Evolutionary conservation across 2,888 invertebrate genomes (phyloP), one percentile per base, ranked within the genome.

Genomic region (Leptothorax acervorum): DNA sequence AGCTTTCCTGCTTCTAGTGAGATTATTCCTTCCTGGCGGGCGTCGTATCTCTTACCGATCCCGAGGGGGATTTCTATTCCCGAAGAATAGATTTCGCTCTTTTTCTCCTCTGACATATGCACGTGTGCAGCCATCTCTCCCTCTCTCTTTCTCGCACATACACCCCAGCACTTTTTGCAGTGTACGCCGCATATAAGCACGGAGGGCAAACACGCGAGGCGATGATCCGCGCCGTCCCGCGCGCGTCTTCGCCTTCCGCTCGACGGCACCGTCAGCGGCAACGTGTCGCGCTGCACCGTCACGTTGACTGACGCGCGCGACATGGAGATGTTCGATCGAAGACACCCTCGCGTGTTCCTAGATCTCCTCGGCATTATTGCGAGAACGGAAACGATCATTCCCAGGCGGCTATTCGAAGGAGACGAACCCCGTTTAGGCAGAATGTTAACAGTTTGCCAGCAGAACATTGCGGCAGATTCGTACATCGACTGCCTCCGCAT

Each of bases 211-310:
- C 79, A 82, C 63, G 74, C 51, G 51, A 71, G 31, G 42, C 39
- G 51, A 73, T 15, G 71, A 71, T 62, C 81, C 81, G 62, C 68
- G 60, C 70, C 71, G 71, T 28, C 60, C 48, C 71, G 81, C 70
- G 70, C 60, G 71, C 62, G 31, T 39, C 74, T 60, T 60, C 60
- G 31, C 51, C 28, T 63, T 53, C 39, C 63, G 73, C 39, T 74
- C 62, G 62, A 63, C 62, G 74, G 74, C 45, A 42, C 39, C 28
- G 48, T 42, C 45, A 31, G 23, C 45, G 48, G 23, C 23, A 23
- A 23, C 45, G 42, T 55, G 45, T 39, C 5, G 4, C 57, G 66
- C 31, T 78, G 63, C 65, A 66, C 9, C 57, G 39, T 39, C 79
- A 79, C 70, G 42, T 62, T 35, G 81, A 73, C 48, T 71, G 71